These are phyloP conservation scores for Plebejus argus DNA, from an alignment of 2,888 invertebrate species.

Conservation along the genomic window DNA sequence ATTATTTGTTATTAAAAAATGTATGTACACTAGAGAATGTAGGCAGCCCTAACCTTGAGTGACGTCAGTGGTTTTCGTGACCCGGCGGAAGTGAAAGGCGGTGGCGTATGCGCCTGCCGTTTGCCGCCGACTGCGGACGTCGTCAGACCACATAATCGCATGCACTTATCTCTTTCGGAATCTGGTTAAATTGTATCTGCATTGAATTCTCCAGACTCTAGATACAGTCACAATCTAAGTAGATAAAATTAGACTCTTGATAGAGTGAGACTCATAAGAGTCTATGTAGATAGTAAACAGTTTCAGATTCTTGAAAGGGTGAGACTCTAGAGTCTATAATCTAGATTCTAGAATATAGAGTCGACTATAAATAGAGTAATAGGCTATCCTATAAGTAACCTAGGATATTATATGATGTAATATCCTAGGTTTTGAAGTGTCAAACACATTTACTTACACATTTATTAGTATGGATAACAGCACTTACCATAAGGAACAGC, in stretches of 20 bases:
- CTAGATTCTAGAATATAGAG: no score
- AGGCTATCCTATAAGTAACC: no score
- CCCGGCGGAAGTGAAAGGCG: conserved; percentile 42
- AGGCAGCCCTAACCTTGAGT: conserved; percentile 19
- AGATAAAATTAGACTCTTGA: no score
- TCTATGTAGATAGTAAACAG: no score
- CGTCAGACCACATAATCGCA: not conserved
- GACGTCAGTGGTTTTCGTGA: conserved; percentile 35
- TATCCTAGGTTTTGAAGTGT: no score
- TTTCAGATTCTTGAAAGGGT: no score
- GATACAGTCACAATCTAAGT: no score
- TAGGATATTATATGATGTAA: no score
- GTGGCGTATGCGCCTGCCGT: conserved; percentile 13
- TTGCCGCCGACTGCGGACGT: not conserved
- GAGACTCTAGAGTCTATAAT: no score
- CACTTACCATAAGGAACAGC: not conserved
- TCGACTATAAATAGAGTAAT: no score
- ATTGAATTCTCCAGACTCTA: not conserved
- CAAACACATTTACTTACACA: not conserved
- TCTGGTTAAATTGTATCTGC: conserved; percentile 13
- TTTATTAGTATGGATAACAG: not conserved
- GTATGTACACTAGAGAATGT: not conserved
- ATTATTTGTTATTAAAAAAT: not conserved
- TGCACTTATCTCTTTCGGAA: not conserved
- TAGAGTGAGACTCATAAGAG: no score